These are phyloP conservation scores for Nibea albiflora DNA, from an alignment of 2,113 vertebrate species.

Conservation along the genomic window DNA sequence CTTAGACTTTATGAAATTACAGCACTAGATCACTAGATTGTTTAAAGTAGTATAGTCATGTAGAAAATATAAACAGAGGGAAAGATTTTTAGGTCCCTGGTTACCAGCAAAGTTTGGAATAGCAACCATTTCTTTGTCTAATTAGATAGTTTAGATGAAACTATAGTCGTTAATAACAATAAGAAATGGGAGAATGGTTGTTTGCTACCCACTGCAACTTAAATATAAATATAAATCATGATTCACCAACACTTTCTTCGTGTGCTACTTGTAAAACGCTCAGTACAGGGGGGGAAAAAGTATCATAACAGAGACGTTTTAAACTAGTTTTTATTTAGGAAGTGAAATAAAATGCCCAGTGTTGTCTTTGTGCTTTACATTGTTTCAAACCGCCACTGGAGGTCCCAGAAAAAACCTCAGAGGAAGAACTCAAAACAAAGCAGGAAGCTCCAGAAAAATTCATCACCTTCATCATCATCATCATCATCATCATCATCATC, in stretches of 20 bases:
- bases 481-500: slow-evolving; percentile 51
- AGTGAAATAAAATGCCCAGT: slow-evolving; percentile 87
- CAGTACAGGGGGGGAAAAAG: not conserved
- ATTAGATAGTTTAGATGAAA: too few relatives aligned
- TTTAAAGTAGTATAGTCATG: not conserved
- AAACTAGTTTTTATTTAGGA: slow-evolving; percentile 86
- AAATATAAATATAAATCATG: not conserved
- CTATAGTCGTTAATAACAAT: not conserved
- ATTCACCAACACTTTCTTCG: not conserved
- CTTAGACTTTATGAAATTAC: not conserved
- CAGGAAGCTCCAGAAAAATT: slow-evolving; percentile 80
- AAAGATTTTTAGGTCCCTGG: not conserved
- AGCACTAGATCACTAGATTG: not conserved
- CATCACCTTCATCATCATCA: slow-evolving; percentile 41
- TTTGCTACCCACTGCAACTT: not conserved
- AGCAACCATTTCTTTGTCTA: not conserved
- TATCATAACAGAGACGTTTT: slow-evolving; percentile 47
- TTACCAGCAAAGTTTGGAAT: not conserved
- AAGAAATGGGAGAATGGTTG: not conserved
- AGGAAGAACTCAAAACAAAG: slow-evolving; percentile 73
- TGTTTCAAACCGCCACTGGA: slow-evolving; percentile 79
- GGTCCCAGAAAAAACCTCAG: slow-evolving; percentile 74
- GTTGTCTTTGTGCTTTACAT: slow-evolving; percentile 90
- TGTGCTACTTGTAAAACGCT: not conserved
- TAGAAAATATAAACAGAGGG: too few relatives aligned